Base-by-base conservation (phyloP, 2,113 vertebrate genomes). In the Micromys minutus region DNA sequence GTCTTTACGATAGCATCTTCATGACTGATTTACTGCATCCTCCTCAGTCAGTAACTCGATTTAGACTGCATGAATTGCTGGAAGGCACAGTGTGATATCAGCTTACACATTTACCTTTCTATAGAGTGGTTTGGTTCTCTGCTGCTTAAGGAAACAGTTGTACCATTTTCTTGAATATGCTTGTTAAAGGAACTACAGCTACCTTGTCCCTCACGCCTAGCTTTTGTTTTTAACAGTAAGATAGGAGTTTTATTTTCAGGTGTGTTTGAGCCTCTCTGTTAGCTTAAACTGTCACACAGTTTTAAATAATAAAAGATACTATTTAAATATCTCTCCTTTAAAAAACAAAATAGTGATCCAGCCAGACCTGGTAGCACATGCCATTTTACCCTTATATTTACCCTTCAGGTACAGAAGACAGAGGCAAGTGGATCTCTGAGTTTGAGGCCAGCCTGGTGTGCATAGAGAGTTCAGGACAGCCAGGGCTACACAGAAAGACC, bases 201-300 rank as follows among this genome's bases (percentile, higher is more conserved):
- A 76, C 47, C 52, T 29, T 90, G 7, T 65, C 52, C 72, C 85
- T 95, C 31, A 85, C 59, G 90, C 36, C 42, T 96, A 29, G 55
- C 57, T 93, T 96, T 93, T 8, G 21, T 87, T 92, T 94, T 91
- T 97, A 92, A 76, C 75, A 75, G 24, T 89, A 39, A 34, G 13
- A 69, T 61, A 96, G 50, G 22, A 69, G 50, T 91, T 93, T 97
- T 24, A 36, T 94, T 96, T 97, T 96, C 63, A 86, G 87, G n/a
- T 94, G 2, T 90, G 5, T 42, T 90, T 47, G 50, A 11, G 34
- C 50, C 91, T 94, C 50, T 88, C 6, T 86, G 19, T n/a, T 11
- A 90, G 42, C 92, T 96, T 93, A 89, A 96, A 91, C 34, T 89
- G n/a, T 79, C 90, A 94, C 0, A 93, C 22, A 59, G 59, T 89